Evolutionary conservation across 2,797 vertebrate genomes (phyloP), one percentile per base, ranked within the genome.

Genomic region (Microctenopoma steveboyesi): DNA sequence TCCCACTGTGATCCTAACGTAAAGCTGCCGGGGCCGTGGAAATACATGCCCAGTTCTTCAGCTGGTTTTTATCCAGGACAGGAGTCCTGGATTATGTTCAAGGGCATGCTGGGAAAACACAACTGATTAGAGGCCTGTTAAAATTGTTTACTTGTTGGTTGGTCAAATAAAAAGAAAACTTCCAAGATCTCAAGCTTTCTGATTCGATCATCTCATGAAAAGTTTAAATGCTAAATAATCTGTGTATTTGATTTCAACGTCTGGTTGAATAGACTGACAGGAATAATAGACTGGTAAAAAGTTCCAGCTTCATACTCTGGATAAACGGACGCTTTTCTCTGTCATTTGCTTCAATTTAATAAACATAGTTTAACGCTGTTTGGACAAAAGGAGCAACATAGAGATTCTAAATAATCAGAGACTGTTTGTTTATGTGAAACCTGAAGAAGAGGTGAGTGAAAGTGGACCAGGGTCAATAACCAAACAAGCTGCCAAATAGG

Each of bases 61-160:
- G 64, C 15, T 47, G 25, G 27, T 40, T 28, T 56, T 64, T 72
- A 69, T 72, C 68, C 39, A 64, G 15, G 49, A 64, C 49, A 39
- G 18, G 16, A 58, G 72, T 70, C 42, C 59, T 51, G 64, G 43
- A 57, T 72, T 35, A 46, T 53, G 52, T 48, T 76, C 63, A 82
- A 77, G 78, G 82, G 61, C 84, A 73, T 42, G 30, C 51, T 11
- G 27, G 37, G 37, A 63, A 64, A 56, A 80, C 61, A 80, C 2
- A 0, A 52, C 61, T 30, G 59, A 76, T 51, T 37, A 79, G 18
- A 66, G 27, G 33, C 33, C 14, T 39, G 18, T 47, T 22, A 12
- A 27, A n/a, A 30, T 18, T 14, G 27, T 25, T 61, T 7, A n/a
- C 1, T n/a, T 28, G 46, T 51, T 5, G 1, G 15, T 15, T 9